Evolutionary conservation across 2,888 invertebrate genomes (phyloP).

Genomic region (Synergus japonicus): DNA sequence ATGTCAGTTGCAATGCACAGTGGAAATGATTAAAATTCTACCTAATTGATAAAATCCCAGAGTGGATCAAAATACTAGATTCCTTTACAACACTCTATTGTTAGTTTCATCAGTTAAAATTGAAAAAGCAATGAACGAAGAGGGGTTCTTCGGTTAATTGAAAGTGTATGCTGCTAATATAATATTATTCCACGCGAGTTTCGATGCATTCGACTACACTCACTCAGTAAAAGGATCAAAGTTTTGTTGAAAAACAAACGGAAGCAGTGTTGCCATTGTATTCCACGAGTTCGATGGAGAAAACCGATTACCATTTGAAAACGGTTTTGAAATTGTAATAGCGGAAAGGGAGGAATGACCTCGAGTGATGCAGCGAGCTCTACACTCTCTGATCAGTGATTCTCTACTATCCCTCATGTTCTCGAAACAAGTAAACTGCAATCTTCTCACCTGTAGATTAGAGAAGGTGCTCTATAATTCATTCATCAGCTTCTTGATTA

Average conservation of each 20-base stretch:
- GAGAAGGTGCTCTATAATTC: background rate
- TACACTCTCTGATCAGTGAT: slow-evolving; percentile 23
- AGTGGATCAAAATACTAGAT: too few relatives aligned
- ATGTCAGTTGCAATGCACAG: too few relatives aligned
- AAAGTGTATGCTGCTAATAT: slow-evolving; percentile 19
- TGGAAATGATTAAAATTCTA: too few relatives aligned
- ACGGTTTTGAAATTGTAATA: slow-evolving; percentile 39
- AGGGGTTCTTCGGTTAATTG: background rate
- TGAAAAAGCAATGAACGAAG: background rate
- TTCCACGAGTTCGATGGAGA: slow-evolving; percentile 28
- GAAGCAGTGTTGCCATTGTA: slow-evolving; percentile 35
- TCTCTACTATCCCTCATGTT: slow-evolving; percentile 9
- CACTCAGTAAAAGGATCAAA: slow-evolving; percentile 31
- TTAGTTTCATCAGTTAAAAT: background rate
- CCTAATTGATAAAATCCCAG: too few relatives aligned
- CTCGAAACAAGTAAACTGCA: background rate
- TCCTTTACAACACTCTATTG: background rate
- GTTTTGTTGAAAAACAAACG: slow-evolving; percentile 31
- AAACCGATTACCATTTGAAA: slow-evolving; percentile 38
- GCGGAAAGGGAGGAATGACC: slow-evolving; percentile 38
- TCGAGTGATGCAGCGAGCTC: slow-evolving; percentile 32
- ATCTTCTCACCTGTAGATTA: background rate
- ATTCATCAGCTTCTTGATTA: background rate
- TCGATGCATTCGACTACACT: slow-evolving; percentile 28
- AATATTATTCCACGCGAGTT: slow-evolving; percentile 20